Evolutionary conservation across 92 coral and sea anemone species (phyloP), one percentile per base, ranked within the genome.

Genomic region (Phymanthus crucifer): DNA sequence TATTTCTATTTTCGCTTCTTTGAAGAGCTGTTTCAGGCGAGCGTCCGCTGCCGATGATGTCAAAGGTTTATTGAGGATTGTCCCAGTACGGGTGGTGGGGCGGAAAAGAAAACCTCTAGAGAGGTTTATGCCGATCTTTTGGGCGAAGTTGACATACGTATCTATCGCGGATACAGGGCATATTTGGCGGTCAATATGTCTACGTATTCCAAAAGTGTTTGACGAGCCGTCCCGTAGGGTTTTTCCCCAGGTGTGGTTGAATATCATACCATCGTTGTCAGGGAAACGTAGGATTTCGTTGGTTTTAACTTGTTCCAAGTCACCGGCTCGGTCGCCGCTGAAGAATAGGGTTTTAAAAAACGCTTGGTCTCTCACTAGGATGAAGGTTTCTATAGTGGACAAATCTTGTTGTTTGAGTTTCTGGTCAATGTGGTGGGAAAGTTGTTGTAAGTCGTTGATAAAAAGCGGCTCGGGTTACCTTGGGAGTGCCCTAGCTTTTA

Each of bases 171-270:
- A 19, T 16, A 81, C 85, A 2, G 87, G 92, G 50, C 89, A 89
- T 8, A 85, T 24, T 12, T 57, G n/a, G 1, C 86, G 82, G 79
- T 89, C 80, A 6, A 84, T 84, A 58, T 89, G 87, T 6, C 87
- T 83, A 2, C 82, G 80, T 47, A 85, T 71, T 0, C 87, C 87
- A 72, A 81, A 89, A 23, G 85, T 52, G 57, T 81, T 85, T 0
- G 86, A 36, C 1, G 71, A 66, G 13, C 81, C 81, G 52, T 86
- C 93, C 9, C 86, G 67, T 16, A 89, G 50, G 4, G 90, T 81
- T 56, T 89, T 86, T 0, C 93, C 93, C 85, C 87, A 86, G n/a
- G 79, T 52, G n/a, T 86, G 83, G 50, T 89, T 83, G 66, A 90
- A 80, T 1, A 86, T 72, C 8, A 90, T 58, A 9, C 90, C 90